phyloP scores from a whole-genome alignment of 2,113 vertebrate species.

The Equus quagga region DNA sequence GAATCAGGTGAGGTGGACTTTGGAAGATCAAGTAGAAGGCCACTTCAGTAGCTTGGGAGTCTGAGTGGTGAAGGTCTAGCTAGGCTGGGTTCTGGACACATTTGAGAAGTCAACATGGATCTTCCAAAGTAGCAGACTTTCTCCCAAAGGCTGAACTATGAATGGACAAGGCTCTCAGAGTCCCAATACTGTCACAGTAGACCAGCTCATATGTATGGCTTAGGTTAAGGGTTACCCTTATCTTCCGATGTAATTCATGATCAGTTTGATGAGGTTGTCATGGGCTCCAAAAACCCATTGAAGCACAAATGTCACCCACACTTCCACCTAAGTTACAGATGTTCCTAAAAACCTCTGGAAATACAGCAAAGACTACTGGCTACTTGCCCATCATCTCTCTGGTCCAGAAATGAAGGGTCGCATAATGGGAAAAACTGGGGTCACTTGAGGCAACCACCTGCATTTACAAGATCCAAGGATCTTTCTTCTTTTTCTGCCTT shows the following conservation, averaged over 20 bases:
- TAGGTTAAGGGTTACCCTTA: background rate
- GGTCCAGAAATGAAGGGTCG: background rate
- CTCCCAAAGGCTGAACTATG: background rate
- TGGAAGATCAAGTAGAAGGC: background rate
- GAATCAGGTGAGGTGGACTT: background rate
- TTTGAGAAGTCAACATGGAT: background rate
- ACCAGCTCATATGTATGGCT: background rate
- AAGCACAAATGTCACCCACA: background rate
- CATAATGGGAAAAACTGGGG: background rate
- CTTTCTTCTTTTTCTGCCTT: background rate
- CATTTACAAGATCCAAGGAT: background rate
- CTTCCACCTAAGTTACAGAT: background rate
- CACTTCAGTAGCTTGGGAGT: background rate
- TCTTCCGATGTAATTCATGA: background rate
- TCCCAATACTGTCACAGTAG: background rate
- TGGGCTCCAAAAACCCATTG: background rate
- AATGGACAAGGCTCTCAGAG: background rate
- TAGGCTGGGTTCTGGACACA: background rate
- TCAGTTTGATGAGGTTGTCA: background rate
- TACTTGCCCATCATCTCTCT: background rate
- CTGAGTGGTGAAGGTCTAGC: background rate
- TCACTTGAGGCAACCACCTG: conserved; percentile 34
- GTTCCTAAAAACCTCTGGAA: background rate
- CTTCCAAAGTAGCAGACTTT: background rate
- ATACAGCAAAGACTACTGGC: background rate